Conservation (phyloP, 1,140 invertebrate genomes). For the Ladona fulva region DNA sequence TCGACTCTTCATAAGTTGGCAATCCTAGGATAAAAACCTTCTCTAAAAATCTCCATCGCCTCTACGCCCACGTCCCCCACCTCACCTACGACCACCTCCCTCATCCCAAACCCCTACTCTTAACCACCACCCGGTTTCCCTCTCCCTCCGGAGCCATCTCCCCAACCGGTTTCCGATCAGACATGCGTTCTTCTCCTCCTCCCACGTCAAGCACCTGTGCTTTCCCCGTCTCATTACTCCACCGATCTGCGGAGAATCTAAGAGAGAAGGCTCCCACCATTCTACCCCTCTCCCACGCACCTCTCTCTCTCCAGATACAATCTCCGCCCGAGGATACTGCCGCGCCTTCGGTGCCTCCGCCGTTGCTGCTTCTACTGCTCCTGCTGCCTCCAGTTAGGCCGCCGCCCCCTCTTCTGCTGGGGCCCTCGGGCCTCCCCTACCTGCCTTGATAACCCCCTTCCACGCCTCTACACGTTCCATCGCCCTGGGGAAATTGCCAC, state of each 20-base stretch:
- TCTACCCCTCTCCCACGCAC: not conserved
- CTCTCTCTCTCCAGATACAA: not conserved
- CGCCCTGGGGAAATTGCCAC: conserved; percentile 31
- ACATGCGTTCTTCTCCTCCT: not conserved
- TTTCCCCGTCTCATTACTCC: not conserved
- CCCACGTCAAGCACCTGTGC: conserved; percentile 1
- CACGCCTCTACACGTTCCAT: conserved; percentile 10
- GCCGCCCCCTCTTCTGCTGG: not conserved
- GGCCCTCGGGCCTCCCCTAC: not conserved
- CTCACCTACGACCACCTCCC: not conserved
- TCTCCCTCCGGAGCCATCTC: not conserved
- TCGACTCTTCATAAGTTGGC: not conserved
- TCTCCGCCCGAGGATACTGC: not conserved
- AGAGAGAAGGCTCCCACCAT: not conserved
- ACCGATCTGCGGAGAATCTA: not conserved
- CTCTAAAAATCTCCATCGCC: not conserved
- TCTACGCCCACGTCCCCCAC: not conserved
- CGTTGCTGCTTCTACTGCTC: not conserved
- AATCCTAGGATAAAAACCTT: not conserved
- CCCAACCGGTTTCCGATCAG: conserved; percentile 6
- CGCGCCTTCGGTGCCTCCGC: not conserved
- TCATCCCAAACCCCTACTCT: not conserved
- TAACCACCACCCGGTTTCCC: not conserved
- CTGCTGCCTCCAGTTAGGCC: not conserved
- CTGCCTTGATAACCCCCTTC: not conserved